Evolutionary conservation across 2,797 vertebrate genomes (phyloP).

Genomic region (Pitangus sulphuratus): DNA sequence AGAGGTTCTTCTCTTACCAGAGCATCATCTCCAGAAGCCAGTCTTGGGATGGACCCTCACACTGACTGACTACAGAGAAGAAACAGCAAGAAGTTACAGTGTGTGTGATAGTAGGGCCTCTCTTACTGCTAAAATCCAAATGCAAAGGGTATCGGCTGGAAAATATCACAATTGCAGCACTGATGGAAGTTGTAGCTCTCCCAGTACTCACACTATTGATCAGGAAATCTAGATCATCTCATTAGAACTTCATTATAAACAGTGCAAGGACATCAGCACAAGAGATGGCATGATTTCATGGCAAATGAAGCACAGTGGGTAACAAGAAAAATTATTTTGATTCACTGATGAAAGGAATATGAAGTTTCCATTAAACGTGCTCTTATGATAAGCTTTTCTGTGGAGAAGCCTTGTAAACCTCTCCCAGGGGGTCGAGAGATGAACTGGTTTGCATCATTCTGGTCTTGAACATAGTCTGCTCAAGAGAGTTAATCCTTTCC

Average conservation of each 20-base stretch:
- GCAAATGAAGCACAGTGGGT: not conserved
- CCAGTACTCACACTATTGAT: not conserved
- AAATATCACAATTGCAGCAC: not conserved
- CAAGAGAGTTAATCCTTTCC: not conserved
- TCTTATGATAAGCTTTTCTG: not conserved
- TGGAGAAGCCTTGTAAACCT: not conserved
- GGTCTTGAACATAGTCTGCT: not conserved
- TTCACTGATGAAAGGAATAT: not conserved
- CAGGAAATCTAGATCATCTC: not conserved
- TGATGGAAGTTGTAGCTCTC: not conserved
- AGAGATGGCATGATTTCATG: not conserved
- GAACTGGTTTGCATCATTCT: not conserved
- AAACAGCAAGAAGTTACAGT: not conserved
- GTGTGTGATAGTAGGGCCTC: not conserved
- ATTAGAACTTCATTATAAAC: conserved; percentile 23
- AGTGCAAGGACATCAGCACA: conserved; percentile 4
- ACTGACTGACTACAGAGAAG: not conserved
- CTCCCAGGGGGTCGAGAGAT: not conserved
- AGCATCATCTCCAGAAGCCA: not conserved
- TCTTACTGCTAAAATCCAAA: not conserved
- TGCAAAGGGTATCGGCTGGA: not conserved
- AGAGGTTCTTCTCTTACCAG: not conserved
- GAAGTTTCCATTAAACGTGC: not conserved
- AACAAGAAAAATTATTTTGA: not conserved
- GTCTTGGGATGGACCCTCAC: not conserved